Base-by-base conservation (phyloP, 2,888 invertebrate species). In the Apomyelois bistriatella region DNA sequence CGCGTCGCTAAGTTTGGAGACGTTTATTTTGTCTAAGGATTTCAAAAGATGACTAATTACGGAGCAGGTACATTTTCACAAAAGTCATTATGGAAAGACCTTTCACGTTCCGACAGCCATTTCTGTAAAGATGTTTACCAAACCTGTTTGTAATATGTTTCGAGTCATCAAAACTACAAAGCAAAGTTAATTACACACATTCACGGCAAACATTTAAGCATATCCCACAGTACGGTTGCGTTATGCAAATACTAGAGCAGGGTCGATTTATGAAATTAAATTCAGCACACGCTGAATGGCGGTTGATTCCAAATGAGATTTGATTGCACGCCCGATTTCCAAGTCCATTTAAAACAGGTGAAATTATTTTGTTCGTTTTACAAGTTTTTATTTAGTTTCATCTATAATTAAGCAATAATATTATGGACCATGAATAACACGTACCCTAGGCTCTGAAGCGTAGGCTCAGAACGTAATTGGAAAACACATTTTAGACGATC, bases 231-330 rank as follows among this genome's bases (percentile, higher is more conserved):
- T 42, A 43, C 12, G 43, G 38, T 28, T 48, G 30, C 48, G 40
- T 52, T 47, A 58, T 54, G 53, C 52, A 52, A 56, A 56, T 53
- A 53, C 43, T 52, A 46, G 37, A 36, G 46, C 12, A 17, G 17
- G 42, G 15, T 50, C 54, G 53, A 58, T 58, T 53, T 54, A 56
- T 56, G 53, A 58, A 56, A 58, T 58, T 51, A 53, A 56, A 56
- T 53, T 54, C 54, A 30, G 49, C 47, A 52, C 41, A 36, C 46
- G 36, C 49, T 53, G 55, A 55, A 58, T 54, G 43, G 43, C 43
- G 53, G 42, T 52, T 55, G 55, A 54, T 58, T 58, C 43, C 52
- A 17, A 52, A 42, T 50, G 43, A 42, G 52, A 52, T 55, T 54
- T 55, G 50, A 55, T 53, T 55, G 55, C 50, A 47, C 37, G 36